Base-by-base conservation (phyloP, 2,888 invertebrate genomes). In the Xanthia icteritia region DNA sequence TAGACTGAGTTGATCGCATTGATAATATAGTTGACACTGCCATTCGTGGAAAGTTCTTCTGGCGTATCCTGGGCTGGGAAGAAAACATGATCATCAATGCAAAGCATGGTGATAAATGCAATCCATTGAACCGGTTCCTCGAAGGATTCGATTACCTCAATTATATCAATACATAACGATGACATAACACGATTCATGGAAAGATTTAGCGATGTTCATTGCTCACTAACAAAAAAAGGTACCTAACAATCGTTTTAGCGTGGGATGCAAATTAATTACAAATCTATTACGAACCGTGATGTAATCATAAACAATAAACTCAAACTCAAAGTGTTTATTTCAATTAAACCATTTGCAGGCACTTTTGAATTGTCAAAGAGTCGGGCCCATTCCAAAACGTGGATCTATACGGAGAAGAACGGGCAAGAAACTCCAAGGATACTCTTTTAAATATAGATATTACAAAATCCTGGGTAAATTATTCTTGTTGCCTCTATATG, bases 171-270 rank as follows among this genome's bases (percentile, higher is more conserved):
- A 65, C 4, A 39, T 5, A 58, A 31, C 6, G 65, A 80, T 76
- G 77, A 82, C 60, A 9, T 61, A 39, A 77, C n/a, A 69, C 5
- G 2, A 4, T 27, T 36, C 42, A 36, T 31, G 36, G 64, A 54
- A 74, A 45, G 31, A 54, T 74, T 79, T 61, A 54, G 9, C 31
- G 54, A 68, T 81, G 67, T 36, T 72, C 45, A 58, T 61, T 54
- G 36, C 58, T 64, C 23, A 77, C 23, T 54, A 36, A 58, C 63
- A 76, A 73, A 77, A 74, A 83, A 72, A 48, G 54, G 42, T 76
- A 51, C 20, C 51, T 8, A 31, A 48, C 66, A 27, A 15, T 9
- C 0, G 15, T 36, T 74, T 65, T 13, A 69, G 63, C 67, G 79
- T 82, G 61, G 69, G 58, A 79, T 54, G 75, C 3, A 45, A 60